Percentiles rank a stretch among this genome's conserved stretches.
Evolutionary conservation across 2,113 vertebrate genomes (phyloP).

Genomic region (Sturnus vulgaris): DNA sequence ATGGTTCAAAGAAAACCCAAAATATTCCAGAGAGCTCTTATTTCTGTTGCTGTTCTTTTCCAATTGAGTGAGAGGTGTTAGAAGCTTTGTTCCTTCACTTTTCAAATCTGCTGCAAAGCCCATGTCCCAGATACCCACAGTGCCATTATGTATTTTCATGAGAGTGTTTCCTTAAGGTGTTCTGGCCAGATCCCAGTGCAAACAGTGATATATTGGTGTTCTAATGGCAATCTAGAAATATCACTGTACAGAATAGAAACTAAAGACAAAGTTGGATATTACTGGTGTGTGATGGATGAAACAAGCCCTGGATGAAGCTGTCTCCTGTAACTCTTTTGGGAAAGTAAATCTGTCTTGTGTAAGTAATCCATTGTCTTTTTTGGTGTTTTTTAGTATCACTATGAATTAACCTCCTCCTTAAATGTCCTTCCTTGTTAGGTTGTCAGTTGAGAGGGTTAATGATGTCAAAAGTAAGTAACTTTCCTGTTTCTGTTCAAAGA

Average conservation of each 20-base stretch:
- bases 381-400: background rate
- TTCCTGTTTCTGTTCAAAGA: background rate
- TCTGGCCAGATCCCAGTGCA: background rate
- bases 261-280: slow-evolving; percentile 13
- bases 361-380: background rate
- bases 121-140: background rate
- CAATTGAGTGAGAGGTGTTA: background rate
- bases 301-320: background rate
- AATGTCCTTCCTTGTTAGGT: slow-evolving; percentile 39
- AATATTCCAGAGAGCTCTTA: background rate
- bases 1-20: background rate
- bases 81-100: background rate
- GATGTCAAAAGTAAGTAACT: background rate
- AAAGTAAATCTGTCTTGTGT: slow-evolving; percentile 35
- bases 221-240: slow-evolving; percentile 21
- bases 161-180: background rate
- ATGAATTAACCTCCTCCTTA: slow-evolving; percentile 38
- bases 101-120: background rate
- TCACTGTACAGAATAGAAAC: slow-evolving; percentile 4
- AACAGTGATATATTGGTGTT: slow-evolving; percentile 23
- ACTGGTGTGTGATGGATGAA: background rate
- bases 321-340: slow-evolving; percentile 2
- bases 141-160: background rate
- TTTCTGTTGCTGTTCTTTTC: background rate
- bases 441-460: slow-evolving; percentile 10